Base-by-base conservation (phyloP, 2,113 vertebrate genomes). In the Raja brachyura region DNA sequence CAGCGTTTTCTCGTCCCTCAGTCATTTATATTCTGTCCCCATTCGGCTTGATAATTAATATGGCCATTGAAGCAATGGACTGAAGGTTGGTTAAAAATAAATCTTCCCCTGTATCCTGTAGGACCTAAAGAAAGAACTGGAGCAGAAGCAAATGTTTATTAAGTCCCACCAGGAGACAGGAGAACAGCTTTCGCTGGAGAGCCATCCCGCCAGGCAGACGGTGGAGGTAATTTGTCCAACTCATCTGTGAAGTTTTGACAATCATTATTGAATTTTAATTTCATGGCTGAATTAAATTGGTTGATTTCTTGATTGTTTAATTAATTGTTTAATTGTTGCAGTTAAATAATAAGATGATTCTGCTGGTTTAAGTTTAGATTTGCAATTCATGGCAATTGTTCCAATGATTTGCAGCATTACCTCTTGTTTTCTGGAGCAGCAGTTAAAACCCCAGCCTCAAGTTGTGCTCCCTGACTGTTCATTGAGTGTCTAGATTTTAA, bases 121-220 rank as follows among this genome's bases (percentile, higher is more conserved):
- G 99, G 98, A 99, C 95, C 95, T 98, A 95, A 98, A 95, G 56
- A 59, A 95, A 33, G 98, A 99, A 93, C 95, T 99, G 94, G 97
- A 98, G 5, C 97, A 98, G 94, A 99, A 99, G 93, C 98, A 97
- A 94, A 97, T 98, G 39, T 95, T 98, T 93, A 98, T 99, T 96
- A 95, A 93, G 0, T 97, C 97, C 6, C 97, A 99, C 0, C 98
- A 99, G 93, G 98, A 99, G 94, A 98, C 97, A 0, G 98, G 98
- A 0, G 96, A 97, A 93, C 95, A 96, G 3, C 96, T 99, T 78
- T 98, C 98, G 93, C 95, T 97, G 95, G 98, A 99, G 94, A 99
- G 99, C 95, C 99, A 99, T 95, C 99, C 99, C 0, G 99, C 99
- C 95, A 99, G 98, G 93, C 98, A 98, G 94, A 99, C 98, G 0